Base-by-base conservation (phyloP, 2,113 vertebrate species). In the Pithys albifrons region DNA sequence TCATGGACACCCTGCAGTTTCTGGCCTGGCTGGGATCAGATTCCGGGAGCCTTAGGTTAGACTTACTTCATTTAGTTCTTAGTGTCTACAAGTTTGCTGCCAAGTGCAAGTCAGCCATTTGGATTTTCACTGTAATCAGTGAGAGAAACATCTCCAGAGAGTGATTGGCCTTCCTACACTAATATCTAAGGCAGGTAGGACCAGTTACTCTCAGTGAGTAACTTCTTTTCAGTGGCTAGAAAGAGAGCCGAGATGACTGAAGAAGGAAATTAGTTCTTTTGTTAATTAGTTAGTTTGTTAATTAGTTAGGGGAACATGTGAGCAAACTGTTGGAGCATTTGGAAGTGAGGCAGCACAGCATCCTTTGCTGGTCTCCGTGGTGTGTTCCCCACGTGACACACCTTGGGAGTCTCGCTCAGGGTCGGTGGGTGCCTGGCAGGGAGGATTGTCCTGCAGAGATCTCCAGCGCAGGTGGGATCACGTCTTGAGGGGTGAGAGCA, bases 1-100 rank as follows among this genome's bases (percentile, higher is more conserved):
- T 0, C 20, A 19, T 58, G 17, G 14, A 33, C 1, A 1, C 14
- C 12, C 10, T 57, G 35, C 57, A 59, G 15, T 46, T 91, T 6
- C 23, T 55, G 33, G 33, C 13, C n/a, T 84, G 64, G 20, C 41
- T 52, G 74, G 55, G 49, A 22, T 35, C 67, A 59, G 52, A 69
- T 72, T 49, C 69, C 35, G 54, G 66, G 27, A 61, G 20, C 43
- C 16, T 57, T 55, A 31, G 29, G 8, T 45, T 78, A 39, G 65
- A 35, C 14, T 76, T 79, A n/a, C 3, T 76, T 87, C 0, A 37
- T 62, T 41, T 69, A 70, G 81, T 62, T 86, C 37, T 61, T 33
- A 3, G 1, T 70, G 29, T 84, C n/a, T 74, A 33, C 35, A 87
- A 49, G 55, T 64, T 37, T 83, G 46, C 22, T 92, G 29, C 31